phyloP scores from a whole-genome alignment of 2,113 vertebrate species.

The Agapornis roseicollis region DNA sequence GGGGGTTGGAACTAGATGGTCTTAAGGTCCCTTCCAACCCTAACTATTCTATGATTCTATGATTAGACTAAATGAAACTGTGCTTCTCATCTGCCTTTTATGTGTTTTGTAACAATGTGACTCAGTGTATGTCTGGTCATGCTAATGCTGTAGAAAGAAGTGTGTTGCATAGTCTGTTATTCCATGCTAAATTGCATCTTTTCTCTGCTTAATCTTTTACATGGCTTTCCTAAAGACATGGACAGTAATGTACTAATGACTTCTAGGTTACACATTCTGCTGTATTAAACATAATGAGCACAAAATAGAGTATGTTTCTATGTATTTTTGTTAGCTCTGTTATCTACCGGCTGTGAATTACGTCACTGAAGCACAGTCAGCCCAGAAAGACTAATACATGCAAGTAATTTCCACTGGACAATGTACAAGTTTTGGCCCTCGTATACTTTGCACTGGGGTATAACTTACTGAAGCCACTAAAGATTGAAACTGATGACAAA shows the following conservation, averaged over 20 bases:
- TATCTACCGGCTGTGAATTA: background rate
- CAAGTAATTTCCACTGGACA: rapidly evolving
- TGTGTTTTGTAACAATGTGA: background rate
- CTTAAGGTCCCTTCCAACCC: no score
- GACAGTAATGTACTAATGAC: no score
- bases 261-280: background rate
- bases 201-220: background rate
- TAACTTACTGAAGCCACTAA: background rate
- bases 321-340: background rate
- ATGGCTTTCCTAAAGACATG: background rate
- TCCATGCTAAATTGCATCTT: background rate
- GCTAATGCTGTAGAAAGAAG: background rate
- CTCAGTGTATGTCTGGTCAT: rapidly evolving
- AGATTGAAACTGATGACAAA: background rate
- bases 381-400: rapidly evolving
- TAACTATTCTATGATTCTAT: no score
- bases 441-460: background rate
- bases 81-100: background rate
- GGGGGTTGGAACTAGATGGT: no score
- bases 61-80: background rate
- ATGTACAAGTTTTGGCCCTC: background rate
- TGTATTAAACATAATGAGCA: background rate
- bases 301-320: background rate
- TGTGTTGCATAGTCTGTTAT: background rate
- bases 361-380: background rate